Percentiles rank a stretch among this genome's conserved stretches.
phyloP scores from a whole-genome alignment of 2,797 vertebrate genomes.

The Taenioides sp. region DNA sequence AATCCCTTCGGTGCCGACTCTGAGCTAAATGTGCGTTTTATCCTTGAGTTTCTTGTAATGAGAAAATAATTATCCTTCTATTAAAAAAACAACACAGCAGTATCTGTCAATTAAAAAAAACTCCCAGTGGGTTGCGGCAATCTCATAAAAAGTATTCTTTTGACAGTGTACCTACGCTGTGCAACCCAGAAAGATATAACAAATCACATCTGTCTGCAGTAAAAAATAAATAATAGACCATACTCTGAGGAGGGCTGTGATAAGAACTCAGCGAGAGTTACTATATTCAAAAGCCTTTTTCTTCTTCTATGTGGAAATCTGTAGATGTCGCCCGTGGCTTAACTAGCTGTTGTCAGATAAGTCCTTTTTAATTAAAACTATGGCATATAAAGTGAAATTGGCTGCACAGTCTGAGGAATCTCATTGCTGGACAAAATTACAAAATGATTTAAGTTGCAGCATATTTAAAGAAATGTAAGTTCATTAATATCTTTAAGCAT shows the following conservation, averaged over 20 bases:
- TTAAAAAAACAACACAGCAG: conserved; percentile 27
- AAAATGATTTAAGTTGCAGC: conserved; percentile 4
- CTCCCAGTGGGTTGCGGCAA: conserved; percentile 27
- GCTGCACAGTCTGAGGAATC: neutral
- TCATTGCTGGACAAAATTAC: conserved; percentile 1
- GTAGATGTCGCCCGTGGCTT: conserved; percentile 45
- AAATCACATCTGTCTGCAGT: conserved; percentile 8
- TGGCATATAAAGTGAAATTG: conserved; percentile 28
- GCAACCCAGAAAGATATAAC: conserved; percentile 15
- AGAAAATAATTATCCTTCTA: conserved; percentile 59
- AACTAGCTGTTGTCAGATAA: conserved; percentile 41
- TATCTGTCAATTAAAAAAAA: conserved; percentile 40
- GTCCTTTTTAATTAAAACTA: conserved; percentile 65
- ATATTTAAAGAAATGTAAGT: conserved; percentile 11
- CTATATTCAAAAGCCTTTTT: conserved; percentile 48
- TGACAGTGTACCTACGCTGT: conserved; percentile 17
- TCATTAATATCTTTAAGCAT: neutral
- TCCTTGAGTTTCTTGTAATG: conserved; percentile 61
- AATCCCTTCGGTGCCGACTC: conserved; percentile 37
- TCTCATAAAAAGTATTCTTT: conserved; percentile 21
- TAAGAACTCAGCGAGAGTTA: conserved; percentile 31
- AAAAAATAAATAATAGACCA: conserved; percentile 11
- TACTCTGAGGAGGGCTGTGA: conserved; percentile 26
- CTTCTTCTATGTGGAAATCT: conserved; percentile 47
- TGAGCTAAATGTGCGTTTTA: conserved; percentile 53